Percentiles rank a stretch among this genome's conserved stretches.
These are phyloP conservation scores for Pedicia rivosa DNA, from an alignment of 2,888 invertebrate species.

Conservation along the genomic window DNA sequence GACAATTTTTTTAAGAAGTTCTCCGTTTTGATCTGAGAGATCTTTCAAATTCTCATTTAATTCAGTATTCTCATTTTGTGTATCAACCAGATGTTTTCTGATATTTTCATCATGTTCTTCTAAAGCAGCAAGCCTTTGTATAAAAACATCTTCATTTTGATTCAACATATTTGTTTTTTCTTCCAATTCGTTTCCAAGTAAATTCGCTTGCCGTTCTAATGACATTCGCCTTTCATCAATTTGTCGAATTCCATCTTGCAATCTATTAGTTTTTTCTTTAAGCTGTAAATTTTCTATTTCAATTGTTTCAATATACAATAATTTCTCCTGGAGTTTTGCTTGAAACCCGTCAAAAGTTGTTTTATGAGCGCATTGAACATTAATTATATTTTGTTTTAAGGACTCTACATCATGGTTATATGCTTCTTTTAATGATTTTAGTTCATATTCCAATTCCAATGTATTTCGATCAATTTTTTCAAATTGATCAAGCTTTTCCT, in stretches of 20 bases:
- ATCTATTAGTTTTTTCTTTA: constrained; percentile 42
- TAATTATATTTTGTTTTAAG: too few species aligned
- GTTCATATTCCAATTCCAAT: too few species aligned
- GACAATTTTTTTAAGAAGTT: constrained; percentile 30
- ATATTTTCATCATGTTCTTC: constrained; percentile 45
- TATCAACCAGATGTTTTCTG: constrained; percentile 38
- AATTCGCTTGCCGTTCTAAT: constrained; percentile 42
- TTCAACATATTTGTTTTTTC: constrained; percentile 43
- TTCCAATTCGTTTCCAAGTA: constrained; percentile 42
- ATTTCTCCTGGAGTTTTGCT: constrained; percentile 57
- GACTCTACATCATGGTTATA: too few species aligned
- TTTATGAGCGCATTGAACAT: too few species aligned
- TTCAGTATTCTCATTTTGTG: constrained; percentile 36
- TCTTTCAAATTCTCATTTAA: constrained; percentile 34
- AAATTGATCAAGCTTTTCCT: constrained; percentile 1
- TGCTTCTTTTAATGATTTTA: too few species aligned
- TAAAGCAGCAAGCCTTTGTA: constrained; percentile 42
- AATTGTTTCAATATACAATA: constrained; percentile 54
- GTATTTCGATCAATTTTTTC: background rate
- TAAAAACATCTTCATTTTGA: constrained; percentile 44
- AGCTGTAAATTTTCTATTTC: constrained; percentile 48
- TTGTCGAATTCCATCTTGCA: constrained; percentile 46
- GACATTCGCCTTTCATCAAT: constrained; percentile 44
- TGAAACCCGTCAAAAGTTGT: constrained; percentile 10
- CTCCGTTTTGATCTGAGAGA: constrained; percentile 36